Evolutionary conservation across 2,888 invertebrate species (phyloP).

Genomic region (Agrochola circellaris): DNA sequence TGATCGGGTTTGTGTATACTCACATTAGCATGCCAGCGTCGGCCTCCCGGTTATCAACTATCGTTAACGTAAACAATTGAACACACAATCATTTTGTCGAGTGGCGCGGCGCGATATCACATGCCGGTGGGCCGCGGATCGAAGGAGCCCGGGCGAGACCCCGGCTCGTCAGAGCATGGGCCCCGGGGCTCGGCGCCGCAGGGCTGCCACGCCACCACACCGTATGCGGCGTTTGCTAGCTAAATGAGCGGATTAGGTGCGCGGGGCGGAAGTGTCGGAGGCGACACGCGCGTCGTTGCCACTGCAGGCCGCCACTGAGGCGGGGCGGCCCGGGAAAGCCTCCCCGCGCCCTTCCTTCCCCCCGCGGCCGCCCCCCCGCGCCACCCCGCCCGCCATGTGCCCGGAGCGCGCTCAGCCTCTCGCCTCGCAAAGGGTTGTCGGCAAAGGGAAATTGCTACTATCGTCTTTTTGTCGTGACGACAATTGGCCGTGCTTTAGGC

Average conservation of each 20-base stretch:
- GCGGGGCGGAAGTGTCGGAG: slow-evolving; percentile 89
- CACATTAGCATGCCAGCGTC: slow-evolving; percentile 90
- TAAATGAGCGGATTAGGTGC: slow-evolving; percentile 87
- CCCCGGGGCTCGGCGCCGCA: slow-evolving; percentile 84
- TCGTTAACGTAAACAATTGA: slow-evolving; percentile 88
- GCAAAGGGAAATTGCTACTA: slow-evolving; percentile 85
- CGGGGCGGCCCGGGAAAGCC: slow-evolving; percentile 88
- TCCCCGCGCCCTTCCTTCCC: slow-evolving; percentile 78
- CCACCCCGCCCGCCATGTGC: slow-evolving; percentile 83
- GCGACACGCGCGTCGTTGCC: slow-evolving; percentile 90
- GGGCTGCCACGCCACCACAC: slow-evolving; percentile 84
- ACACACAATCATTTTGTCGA: slow-evolving; percentile 84
- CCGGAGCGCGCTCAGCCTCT: slow-evolving; percentile 82
- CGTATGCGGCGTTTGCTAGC: slow-evolving; percentile 87
- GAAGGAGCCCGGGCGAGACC: slow-evolving; percentile 81
- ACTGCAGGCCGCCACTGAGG: slow-evolving; percentile 90
- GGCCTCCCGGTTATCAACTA: slow-evolving; percentile 88
- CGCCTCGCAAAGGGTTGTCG: slow-evolving; percentile 88
- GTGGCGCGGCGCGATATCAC: slow-evolving; percentile 81
- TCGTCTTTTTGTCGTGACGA: slow-evolving; percentile 82
- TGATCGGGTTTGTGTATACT: slow-evolving; percentile 78
- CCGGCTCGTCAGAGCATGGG: slow-evolving; percentile 83
- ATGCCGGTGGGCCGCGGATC: slow-evolving; percentile 81
- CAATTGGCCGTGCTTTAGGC: slow-evolving; percentile 80
- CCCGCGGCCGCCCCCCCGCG: slow-evolving; percentile 70